phyloP scores from a whole-genome alignment of 2,113 vertebrate genomes.

The Muscicapa adusta region DNA sequence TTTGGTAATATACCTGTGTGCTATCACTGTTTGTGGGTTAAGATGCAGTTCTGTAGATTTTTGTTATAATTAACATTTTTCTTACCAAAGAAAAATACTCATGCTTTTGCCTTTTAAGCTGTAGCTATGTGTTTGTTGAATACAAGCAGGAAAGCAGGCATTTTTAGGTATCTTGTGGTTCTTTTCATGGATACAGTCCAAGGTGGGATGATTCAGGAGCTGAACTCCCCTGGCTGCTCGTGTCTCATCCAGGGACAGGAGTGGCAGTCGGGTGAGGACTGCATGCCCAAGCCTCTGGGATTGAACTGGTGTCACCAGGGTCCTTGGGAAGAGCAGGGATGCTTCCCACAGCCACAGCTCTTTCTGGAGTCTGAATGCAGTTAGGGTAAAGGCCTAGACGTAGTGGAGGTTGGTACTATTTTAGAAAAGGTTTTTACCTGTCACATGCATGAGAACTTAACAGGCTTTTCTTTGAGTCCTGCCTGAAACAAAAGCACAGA shows the following conservation, averaged over 20 bases:
- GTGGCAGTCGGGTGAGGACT: neutral
- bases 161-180: neutral
- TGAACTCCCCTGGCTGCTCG: neutral
- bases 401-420: neutral
- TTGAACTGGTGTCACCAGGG: rapidly evolving
- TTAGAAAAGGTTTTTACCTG: constrained; percentile 31
- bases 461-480: constrained; percentile 1
- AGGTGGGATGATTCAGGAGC: neutral
- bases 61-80: neutral
- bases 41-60: neutral
- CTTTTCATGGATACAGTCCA: neutral
- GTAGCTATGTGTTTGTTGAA: neutral
- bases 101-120: neutral
- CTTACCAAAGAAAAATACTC: neutral
- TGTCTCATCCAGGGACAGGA: neutral
- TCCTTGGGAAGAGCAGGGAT: neutral
- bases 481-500: neutral
- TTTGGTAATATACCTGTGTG: neutral
- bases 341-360: neutral
- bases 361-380: neutral
- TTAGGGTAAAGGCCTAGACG: neutral
- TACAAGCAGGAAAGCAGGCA: neutral
- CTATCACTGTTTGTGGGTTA: neutral
- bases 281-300: rapidly evolving
- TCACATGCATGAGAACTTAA: neutral